These are phyloP conservation scores for Epinephelus coioides DNA, from an alignment of 2,797 vertebrate genomes.

Conservation along the genomic window DNA sequence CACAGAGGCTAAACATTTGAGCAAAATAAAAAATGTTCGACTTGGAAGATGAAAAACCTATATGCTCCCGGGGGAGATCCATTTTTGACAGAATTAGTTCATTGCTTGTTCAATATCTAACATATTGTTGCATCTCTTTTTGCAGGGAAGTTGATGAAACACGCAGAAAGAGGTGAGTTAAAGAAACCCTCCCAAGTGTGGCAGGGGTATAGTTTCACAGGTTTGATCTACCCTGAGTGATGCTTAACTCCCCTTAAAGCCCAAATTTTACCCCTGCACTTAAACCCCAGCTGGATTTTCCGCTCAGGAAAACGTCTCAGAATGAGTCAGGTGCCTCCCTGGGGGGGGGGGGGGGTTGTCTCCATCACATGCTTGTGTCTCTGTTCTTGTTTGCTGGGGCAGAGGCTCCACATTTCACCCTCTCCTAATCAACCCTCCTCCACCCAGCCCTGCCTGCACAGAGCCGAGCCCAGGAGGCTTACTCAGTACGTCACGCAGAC, in stretches of 20 bases:
- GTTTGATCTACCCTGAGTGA: conserved; percentile 76
- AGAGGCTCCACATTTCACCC: conserved; percentile 65
- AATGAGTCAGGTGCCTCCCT: conserved; percentile 78
- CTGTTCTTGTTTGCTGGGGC: conserved; percentile 70
- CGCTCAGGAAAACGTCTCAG: conserved; percentile 64
- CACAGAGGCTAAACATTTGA: conserved; percentile 73
- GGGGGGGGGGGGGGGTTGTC: conserved; percentile 39
- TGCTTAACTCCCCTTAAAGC: conserved; percentile 77
- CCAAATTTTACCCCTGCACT: conserved; percentile 74
- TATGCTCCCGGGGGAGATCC: conserved; percentile 60
- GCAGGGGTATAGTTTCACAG: conserved; percentile 64
- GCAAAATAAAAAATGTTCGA: conserved; percentile 30
- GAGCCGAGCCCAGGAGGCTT: conserved; percentile 70
- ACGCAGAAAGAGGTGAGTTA: conserved; percentile 66
- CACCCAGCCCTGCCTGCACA: conserved; percentile 31
- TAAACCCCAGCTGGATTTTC: conserved; percentile 79
- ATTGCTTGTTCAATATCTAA: conserved; percentile 72
- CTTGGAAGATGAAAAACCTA: conserved; percentile 66
- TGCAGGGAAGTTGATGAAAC: conserved; percentile 76
- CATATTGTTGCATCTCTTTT: conserved; percentile 66
- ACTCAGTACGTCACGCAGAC: conserved; percentile 80
- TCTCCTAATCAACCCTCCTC: conserved; percentile 57
- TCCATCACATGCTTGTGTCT: conserved; percentile 64
- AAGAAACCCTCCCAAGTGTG: conserved; percentile 55
- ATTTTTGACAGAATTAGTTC: conserved; percentile 81